phyloP scores from a whole-genome alignment of 2,888 invertebrate genomes.

The Eurytoma adleriae region DNA sequence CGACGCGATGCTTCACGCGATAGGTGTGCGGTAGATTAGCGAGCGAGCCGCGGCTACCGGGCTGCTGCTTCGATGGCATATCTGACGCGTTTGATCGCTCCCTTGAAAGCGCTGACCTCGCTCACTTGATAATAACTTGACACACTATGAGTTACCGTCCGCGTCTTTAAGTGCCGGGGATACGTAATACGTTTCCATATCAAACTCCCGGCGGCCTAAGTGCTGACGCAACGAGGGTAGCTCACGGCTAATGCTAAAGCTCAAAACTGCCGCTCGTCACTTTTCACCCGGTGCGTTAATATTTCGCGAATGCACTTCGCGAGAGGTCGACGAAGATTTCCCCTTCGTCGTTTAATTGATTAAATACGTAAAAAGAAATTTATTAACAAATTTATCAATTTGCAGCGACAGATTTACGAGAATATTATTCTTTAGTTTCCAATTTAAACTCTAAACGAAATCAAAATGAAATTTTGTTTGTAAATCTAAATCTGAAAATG shows the following conservation, averaged over 20 bases:
- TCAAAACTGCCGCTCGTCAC: not conserved
- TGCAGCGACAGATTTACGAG: too few species aligned
- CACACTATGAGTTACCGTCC: constrained; percentile 19
- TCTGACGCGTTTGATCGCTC: constrained; percentile 20
- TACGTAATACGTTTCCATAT: constrained; percentile 13
- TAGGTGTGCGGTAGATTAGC: constrained; percentile 20
- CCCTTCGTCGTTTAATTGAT: too few species aligned
- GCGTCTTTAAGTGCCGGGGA: constrained; percentile 5
- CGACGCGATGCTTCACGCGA: constrained; percentile 20
- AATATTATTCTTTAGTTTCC: too few species aligned
- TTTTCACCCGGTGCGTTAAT: too few species aligned
- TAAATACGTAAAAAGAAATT: too few species aligned
- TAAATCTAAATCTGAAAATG: too few species aligned
- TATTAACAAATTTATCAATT: too few species aligned
- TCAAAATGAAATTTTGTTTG: too few species aligned
- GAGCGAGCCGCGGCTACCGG: not conserved
- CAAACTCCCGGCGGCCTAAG: constrained; percentile 1
- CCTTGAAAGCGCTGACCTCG: constrained; percentile 40
- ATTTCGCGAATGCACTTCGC: too few species aligned
- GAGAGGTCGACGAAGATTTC: too few species aligned
- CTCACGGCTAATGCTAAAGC: not conserved
- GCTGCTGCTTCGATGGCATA: constrained; percentile 9
- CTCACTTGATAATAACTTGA: constrained; percentile 38
- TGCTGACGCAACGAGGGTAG: not conserved
- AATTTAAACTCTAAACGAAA: too few species aligned